These are phyloP conservation scores for Hemibagrus guttatus DNA, from an alignment of 2,797 vertebrate genomes.

Conservation along the genomic window DNA sequence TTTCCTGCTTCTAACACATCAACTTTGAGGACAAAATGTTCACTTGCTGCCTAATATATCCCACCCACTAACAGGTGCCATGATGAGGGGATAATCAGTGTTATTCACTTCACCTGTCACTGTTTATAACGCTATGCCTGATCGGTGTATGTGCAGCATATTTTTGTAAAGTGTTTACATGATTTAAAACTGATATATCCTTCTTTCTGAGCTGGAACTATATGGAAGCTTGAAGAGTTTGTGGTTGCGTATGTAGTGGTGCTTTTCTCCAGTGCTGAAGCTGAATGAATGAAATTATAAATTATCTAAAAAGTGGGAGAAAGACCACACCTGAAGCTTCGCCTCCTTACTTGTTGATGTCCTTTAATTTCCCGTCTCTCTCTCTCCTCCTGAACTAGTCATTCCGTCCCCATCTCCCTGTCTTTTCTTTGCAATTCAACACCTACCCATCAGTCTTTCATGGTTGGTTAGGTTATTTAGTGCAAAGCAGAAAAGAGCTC, in stretches of 20 bases:
- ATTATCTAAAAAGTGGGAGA: background rate
- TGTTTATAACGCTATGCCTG: no score
- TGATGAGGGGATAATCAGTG: no score
- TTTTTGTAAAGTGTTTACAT: background rate
- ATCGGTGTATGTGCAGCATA: background rate
- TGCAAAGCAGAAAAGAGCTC: no score
- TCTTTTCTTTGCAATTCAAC: background rate
- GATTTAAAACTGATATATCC: background rate
- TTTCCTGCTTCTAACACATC: no score
- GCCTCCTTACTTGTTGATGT: background rate
- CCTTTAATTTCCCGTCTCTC: background rate
- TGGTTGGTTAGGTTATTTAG: background rate
- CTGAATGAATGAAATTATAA: background rate
- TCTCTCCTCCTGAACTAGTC: background rate
- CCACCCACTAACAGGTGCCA: no score
- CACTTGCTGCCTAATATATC: no score
- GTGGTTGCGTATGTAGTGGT: background rate
- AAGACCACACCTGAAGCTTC: background rate
- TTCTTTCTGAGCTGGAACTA: background rate
- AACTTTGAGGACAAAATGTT: no score
- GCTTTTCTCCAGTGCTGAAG: background rate
- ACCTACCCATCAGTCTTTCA: background rate
- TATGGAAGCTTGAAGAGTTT: background rate
- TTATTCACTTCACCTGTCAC: no score
- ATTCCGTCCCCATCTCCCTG: background rate